Evolutionary conservation across 2,113 vertebrate species (phyloP), one percentile per base, ranked within the genome.

Genomic region (Turdus rufiventris): DNA sequence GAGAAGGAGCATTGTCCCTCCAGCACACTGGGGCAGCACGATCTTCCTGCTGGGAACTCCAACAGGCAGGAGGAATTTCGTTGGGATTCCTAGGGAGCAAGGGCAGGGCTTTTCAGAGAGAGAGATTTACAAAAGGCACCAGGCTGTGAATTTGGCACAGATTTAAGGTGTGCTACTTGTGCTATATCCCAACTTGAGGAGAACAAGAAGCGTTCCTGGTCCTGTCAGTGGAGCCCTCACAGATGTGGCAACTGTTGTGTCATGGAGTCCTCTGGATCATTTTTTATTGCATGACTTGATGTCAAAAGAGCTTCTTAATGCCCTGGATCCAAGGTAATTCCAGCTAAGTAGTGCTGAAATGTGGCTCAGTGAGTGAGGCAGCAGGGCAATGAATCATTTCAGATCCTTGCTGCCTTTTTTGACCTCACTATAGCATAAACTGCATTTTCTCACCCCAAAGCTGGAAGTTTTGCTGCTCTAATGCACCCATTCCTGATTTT

Each of bases 131-230:
- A 38, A 38, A 67, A 65, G 31, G 13, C 45, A 47, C 2, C 36
- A 8, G 12, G 58, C 38, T 5, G 17, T 12, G 61, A 51, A 43
- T 63, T 6, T 79, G 74, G 57, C 63, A 70, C 10, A 26, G 58
- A 11, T 38, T 73, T 66, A 50, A 38, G 15, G 40, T 31, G 10
- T 42, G 38, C 17, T 48, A 3, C 10, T 62, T 25, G 10, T 33
- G 11, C 8, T 45, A 0, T 12, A 5, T 23, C n/a, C 28, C 7
- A 25, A 0, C 14, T 7, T 3, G 29, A 57, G 43, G 29, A 33
- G 36, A 21, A 9, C 33, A 66, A 61, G 56, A 26, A 65, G 36
- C 53, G 36, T 33, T 85, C 24, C 48, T 63, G 24, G 14, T 47
- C 5, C 29, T 20, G 43, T 10, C 34, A 26, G 5, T 10, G 48